phyloP scores from a whole-genome alignment of 64 coral and sea anemone species.

The Actinia equina region DNA sequence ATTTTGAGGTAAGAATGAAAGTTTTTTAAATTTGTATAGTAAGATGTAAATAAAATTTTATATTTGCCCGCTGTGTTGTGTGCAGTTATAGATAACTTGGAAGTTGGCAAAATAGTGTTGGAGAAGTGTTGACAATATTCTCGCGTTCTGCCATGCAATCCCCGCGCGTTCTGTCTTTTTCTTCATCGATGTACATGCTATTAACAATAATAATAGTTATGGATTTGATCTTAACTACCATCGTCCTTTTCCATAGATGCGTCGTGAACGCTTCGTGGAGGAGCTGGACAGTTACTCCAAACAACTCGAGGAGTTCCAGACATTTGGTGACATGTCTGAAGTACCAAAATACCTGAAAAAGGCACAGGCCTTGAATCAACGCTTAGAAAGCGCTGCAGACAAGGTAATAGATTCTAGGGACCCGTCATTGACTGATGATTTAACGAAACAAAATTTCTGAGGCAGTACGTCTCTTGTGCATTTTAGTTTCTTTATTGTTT shows the following conservation, averaged over 20 bases:
- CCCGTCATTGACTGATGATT: not conserved
- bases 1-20: no score
- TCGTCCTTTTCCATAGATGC: conserved; percentile 60
- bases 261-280: conserved; percentile 93
- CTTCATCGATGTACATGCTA: no score
- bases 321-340: conserved; percentile 96
- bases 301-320: conserved; percentile 91
- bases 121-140: no score
- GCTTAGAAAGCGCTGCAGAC: conserved; percentile 81
- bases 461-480: no score
- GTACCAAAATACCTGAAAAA: conserved; percentile 93
- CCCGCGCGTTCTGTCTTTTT: no score
- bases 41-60: no score
- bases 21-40: no score
- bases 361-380: conserved; percentile 85
- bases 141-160: no score
- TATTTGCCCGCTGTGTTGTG: no score
- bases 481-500: not conserved
- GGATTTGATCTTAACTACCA: not conserved
- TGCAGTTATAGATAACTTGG: no score
- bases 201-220: not conserved
- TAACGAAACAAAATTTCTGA: no score
- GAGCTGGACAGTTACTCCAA: conserved; percentile 95
- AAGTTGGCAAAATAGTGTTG: no score
- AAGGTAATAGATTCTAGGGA: conserved; percentile 48